Conservation (phyloP, 2,888 invertebrate species). For the Drosophila quinaria region DNA sequence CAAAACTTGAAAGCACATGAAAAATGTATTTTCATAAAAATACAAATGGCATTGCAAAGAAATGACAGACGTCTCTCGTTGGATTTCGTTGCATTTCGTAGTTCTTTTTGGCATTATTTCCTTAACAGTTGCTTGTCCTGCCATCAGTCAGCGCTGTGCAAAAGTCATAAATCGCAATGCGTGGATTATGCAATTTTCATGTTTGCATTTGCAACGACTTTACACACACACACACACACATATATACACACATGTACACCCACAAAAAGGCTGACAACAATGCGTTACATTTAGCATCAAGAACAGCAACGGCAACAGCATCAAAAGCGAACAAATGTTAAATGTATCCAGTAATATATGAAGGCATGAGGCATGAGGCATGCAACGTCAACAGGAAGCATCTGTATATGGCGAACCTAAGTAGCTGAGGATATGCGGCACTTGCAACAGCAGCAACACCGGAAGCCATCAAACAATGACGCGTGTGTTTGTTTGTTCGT, state of each 20-base stretch:
- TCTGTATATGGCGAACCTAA: constrained; percentile 60
- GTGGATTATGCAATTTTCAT: constrained; percentile 83
- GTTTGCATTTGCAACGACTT: constrained; percentile 65
- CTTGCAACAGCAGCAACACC: constrained; percentile 54
- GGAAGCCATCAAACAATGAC: constrained; percentile 79
- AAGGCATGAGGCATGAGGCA: constrained; percentile 16
- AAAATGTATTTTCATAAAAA: constrained; percentile 71
- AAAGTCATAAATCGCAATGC: constrained; percentile 83
- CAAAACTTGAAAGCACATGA: constrained; percentile 47
- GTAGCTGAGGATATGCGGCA: constrained; percentile 64
- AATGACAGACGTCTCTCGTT: constrained; percentile 57
- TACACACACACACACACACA: constrained; percentile 25
- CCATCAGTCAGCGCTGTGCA: constrained; percentile 73
- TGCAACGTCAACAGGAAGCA: constrained; percentile 60
- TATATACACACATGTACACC: not conserved
- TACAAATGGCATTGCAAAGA: constrained; percentile 44
- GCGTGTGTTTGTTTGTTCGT: constrained; percentile 11
- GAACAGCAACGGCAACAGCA: constrained; percentile 28
- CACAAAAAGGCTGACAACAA: constrained; percentile 71
- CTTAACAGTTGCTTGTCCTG: constrained; percentile 76
- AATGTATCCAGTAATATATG: constrained; percentile 52
- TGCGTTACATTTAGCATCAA: constrained; percentile 66
- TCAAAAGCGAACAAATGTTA: constrained; percentile 52
- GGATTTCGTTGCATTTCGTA: constrained; percentile 57
- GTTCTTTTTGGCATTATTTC: constrained; percentile 63